Conservation (phyloP, 1,140 invertebrate genomes). For the Battus philenor region DNA sequence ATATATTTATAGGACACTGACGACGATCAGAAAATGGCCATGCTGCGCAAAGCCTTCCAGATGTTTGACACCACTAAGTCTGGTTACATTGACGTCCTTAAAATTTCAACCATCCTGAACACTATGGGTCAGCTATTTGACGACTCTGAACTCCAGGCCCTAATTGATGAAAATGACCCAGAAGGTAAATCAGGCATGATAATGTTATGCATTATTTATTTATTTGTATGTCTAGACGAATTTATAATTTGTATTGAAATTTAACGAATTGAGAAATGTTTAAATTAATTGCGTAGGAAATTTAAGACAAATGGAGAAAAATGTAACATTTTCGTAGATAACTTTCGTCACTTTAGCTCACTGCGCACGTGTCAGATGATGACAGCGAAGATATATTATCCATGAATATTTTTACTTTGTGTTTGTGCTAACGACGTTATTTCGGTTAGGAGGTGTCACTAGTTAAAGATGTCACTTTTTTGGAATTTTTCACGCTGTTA, state of each 20-base stretch:
- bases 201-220: too few relatives aligned
- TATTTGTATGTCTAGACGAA: too few relatives aligned
- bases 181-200: too few relatives aligned
- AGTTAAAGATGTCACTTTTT: too few relatives aligned
- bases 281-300: too few relatives aligned
- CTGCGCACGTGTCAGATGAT: slow-evolving; percentile 21
- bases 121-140: slow-evolving; percentile 96
- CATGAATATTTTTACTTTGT: slow-evolving; percentile 56
- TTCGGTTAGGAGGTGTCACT: too few relatives aligned
- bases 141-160: slow-evolving; percentile 87
- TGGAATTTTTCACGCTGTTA: too few relatives aligned
- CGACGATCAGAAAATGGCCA: slow-evolving; percentile 89
- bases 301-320: too few relatives aligned
- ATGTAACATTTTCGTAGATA: too few relatives aligned
- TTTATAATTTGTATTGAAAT: too few relatives aligned
- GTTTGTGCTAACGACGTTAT: too few relatives aligned
- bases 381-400: slow-evolving; percentile 32
- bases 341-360: slow-evolving; percentile 16
- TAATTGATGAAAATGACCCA: slow-evolving; percentile 91
- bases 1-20: slow-evolving; percentile 77
- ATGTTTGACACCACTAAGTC: slow-evolving; percentile 96
- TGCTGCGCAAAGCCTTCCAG: slow-evolving; percentile 94
- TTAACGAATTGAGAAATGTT: too few relatives aligned
- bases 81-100: slow-evolving; percentile 91
- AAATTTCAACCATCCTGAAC: slow-evolving; percentile 94